A percentile compares a stretch with the other conserved stretches of the same genome.
phyloP scores from a whole-genome alignment of 2,888 invertebrate genomes.

The Tachina lurida region DNA sequence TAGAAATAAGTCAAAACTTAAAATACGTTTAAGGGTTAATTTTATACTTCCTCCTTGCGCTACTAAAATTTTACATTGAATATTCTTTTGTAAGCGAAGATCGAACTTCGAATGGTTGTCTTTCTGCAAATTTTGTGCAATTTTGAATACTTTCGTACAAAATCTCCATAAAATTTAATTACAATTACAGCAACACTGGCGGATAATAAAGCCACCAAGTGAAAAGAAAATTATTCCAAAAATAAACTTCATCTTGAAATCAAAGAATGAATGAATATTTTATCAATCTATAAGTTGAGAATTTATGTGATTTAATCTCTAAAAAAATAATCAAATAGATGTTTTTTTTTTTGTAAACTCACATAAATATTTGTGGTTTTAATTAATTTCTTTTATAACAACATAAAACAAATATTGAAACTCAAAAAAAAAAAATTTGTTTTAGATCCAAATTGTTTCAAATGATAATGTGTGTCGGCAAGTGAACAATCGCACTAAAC shows the following conservation, averaged over 20 bases:
- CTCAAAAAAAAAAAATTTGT: neutral
- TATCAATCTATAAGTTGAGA: no score
- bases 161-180: neutral
- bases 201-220: neutral
- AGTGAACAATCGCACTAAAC: slow-evolving; percentile 5
- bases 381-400: slow-evolving; percentile 35
- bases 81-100: no score
- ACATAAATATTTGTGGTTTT: neutral
- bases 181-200: neutral
- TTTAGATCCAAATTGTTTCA: slow-evolving; percentile 10
- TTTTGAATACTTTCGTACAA: no score
- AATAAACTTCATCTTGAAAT: neutral
- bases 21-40: no score
- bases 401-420: slow-evolving; percentile 18
- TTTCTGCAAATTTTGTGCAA: no score
- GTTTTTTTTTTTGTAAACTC: neutral
- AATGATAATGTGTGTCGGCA: slow-evolving; percentile 25
- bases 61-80: no score
- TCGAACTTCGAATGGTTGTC: no score
- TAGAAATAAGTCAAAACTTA: no score
- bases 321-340: slow-evolving; percentile 42
- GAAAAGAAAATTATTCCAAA: neutral
- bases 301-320: slow-evolving; percentile 10
- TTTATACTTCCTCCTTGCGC: no score
- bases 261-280: no score